These are phyloP conservation scores for Vespertilio murinus DNA, from an alignment of 2,797 vertebrate genomes.

Conservation along the genomic window DNA sequence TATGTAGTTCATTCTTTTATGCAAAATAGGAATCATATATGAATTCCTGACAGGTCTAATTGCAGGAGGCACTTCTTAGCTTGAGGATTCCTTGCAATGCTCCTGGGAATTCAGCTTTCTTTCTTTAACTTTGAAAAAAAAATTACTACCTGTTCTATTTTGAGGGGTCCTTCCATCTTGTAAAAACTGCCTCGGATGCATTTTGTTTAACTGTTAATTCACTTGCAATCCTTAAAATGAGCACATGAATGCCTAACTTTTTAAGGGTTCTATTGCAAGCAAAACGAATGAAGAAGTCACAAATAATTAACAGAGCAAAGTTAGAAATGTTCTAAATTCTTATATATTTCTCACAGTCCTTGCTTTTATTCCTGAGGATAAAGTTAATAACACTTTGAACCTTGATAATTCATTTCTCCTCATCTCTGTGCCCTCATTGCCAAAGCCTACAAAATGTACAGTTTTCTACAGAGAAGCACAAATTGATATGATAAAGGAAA, in stretches of 20 bases:
- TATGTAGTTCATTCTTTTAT: conserved; percentile 31
- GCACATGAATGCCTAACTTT: background rate
- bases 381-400: conserved; percentile 33
- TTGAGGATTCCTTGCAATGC: background rate
- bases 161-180: background rate
- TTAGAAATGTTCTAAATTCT: conserved; percentile 33
- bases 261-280: conserved; percentile 30
- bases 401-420: conserved; percentile 18
- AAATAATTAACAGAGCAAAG: conserved; percentile 4
- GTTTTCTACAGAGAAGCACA: background rate
- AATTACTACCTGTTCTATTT: background rate
- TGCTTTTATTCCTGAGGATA: conserved; percentile 40
- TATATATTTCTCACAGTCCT: conserved; percentile 16
- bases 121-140: background rate
- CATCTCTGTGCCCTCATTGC: background rate
- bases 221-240: conserved; percentile 32
- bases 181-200: background rate
- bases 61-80: background rate
- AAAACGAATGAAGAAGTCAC: conserved; percentile 45
- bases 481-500: conserved; percentile 34
- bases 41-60: background rate
- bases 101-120: background rate
- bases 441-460: conserved; percentile 31
- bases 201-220: conserved; percentile 23
- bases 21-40: background rate